Evolutionary conservation across 2,113 vertebrate species (phyloP), one percentile per base, ranked within the genome.

Genomic region (Electrona antarctica): DNA sequence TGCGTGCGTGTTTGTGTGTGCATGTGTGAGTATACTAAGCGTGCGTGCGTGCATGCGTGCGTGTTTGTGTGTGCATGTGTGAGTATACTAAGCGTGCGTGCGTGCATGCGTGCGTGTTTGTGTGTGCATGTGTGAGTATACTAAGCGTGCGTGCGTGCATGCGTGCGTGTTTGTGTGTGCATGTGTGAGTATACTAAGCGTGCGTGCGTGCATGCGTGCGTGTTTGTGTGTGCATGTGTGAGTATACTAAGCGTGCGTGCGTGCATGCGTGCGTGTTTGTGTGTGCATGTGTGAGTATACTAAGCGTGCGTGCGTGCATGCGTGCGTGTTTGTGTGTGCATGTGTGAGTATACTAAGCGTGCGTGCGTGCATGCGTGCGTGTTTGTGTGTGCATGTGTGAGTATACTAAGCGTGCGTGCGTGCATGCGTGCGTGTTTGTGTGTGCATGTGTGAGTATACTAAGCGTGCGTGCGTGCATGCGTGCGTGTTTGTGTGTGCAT

Each of bases 151-250:
- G n/a, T 21, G 54, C 57, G 13, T 58, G 33, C 8, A 8, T 52
- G 10, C 15, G n/a, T 9, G n/a, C 58, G 14, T 46, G 8, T 10
- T 21, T 47, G 45, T 58, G 6, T 48, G 0, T 56, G 28, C 45
- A 15, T 29, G 61, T n/a, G n/a, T n/a, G n/a, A n/a, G n/a, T n/a
- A n/a, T n/a, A n/a, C n/a, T n/a, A n/a, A n/a, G 33, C 2, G 33
- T 64, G 68, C 59, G 72, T 55, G 28, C 45, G 28, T 56, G 33
- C 2, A 4, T 4, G 33, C 3, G 33, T 41, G 21, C 8, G 46
- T 50, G 6, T 7, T n/a, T 46, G 15, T 50, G 57, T 50, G n/a
- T 58, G 15, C 67, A 71, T 67, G 54, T n/a, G n/a, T n/a, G n/a
- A n/a, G n/a, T n/a, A n/a, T n/a, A n/a, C n/a, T n/a, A n/a, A n/a